These are phyloP conservation scores for Rattus norvegicus DNA, from an alignment of 2,113 vertebrate genomes.

Conservation along the genomic window GRCr8 NC_086019.1:54825501-54826000, in stretches of 20 bases:
- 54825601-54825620: background rate
- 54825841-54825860: background rate
- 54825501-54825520: no score
- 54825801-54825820: no score
- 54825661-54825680: background rate
- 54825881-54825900: no score
- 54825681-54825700: background rate
- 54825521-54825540: background rate
- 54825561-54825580: background rate
- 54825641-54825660: background rate
- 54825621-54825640: background rate
- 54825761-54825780: rapidly evolving
- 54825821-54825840: rapidly evolving
- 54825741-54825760: background rate
- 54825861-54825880: rapidly evolving
- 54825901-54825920: rapidly evolving
- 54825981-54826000: background rate
- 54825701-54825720: background rate
- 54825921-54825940: background rate
- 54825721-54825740: rapidly evolving
- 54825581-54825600: background rate
- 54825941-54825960: background rate
- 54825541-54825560: background rate
- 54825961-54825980: background rate
- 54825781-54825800: no score